phyloP scores from a whole-genome alignment of 2,113 vertebrate species.

The Hypocryptadius cinnamomeus region DNA sequence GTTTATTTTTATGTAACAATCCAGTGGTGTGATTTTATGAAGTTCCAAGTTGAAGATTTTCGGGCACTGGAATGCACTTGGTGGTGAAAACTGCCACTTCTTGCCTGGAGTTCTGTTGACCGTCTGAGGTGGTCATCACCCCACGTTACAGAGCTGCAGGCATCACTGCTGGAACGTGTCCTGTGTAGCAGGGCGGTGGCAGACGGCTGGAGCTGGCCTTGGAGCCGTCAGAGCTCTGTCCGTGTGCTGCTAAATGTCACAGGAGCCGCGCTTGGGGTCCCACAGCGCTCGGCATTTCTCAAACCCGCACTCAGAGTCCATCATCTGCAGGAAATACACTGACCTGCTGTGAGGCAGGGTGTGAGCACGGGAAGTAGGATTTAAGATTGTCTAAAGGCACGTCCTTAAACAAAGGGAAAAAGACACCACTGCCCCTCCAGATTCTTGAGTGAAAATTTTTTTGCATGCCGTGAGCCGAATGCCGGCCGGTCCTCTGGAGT shows the following conservation, averaged over 20 bases:
- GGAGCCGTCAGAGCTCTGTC: not conserved
- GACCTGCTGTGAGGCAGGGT: not conserved
- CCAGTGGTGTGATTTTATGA: not conserved
- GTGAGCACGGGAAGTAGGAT: no score
- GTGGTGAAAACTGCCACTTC: not conserved
- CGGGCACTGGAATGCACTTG: not conserved
- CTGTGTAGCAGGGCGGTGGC: not conserved
- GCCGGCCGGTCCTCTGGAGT: not conserved
- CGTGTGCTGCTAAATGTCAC: not conserved
- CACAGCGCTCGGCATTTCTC: not conserved
- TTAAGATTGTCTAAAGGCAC: not conserved
- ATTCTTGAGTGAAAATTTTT: no score
- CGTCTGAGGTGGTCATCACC: not conserved
- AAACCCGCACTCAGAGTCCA: fast-evolving
- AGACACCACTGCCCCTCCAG: no score
- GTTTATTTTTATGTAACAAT: not conserved
- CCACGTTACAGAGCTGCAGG: not conserved
- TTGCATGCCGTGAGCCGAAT: not conserved
- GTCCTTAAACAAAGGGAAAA: not conserved
- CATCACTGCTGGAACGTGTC: not conserved
- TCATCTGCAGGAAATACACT: not conserved
- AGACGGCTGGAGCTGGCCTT: not conserved
- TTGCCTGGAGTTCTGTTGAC: not conserved
- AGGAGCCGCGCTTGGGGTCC: not conserved
- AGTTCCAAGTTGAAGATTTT: not conserved